Evolutionary conservation across 2,113 vertebrate species (phyloP).

Genomic region (Oreochromis tanganicae): DNA sequence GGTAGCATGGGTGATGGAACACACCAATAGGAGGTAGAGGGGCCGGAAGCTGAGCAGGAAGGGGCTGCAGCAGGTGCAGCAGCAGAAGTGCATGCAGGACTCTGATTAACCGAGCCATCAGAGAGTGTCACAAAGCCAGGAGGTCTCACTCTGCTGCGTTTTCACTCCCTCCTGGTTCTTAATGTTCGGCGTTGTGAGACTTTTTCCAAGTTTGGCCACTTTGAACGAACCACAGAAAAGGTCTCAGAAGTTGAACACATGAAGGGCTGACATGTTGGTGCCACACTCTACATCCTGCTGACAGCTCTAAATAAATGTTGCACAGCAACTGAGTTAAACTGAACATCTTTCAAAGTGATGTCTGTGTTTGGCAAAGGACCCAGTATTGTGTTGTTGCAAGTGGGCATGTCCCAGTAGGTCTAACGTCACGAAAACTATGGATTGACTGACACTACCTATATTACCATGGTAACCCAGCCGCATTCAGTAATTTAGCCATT

Average conservation of each 20-base stretch:
- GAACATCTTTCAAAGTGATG: not conserved
- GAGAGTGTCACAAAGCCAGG: not conserved
- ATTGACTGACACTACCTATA: not conserved
- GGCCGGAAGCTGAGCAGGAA: not conserved
- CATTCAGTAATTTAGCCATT: not conserved
- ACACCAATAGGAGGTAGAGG: not conserved
- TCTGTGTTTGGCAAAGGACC: not conserved
- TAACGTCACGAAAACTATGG: not conserved
- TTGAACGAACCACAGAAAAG: not conserved
- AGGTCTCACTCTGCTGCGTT: conserved; percentile 1
- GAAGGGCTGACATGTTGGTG: not conserved
- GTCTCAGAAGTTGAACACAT: not conserved
- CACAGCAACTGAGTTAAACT: not conserved
- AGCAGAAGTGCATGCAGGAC: conserved; percentile 3
- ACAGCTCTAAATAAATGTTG: not conserved
- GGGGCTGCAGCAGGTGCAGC: conserved; percentile 23
- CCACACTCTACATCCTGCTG: not conserved
- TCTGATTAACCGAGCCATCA: not conserved
- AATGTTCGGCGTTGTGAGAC: not conserved
- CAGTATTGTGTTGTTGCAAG: not conserved
- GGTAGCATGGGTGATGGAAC: not conserved
- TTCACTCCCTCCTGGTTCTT: not conserved
- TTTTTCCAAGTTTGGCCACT: not conserved
- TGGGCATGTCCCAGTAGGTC: not conserved
- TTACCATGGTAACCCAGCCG: not conserved